Evolutionary conservation across 2,888 invertebrate species (phyloP).

Genomic region (Orthosia cruda): DNA sequence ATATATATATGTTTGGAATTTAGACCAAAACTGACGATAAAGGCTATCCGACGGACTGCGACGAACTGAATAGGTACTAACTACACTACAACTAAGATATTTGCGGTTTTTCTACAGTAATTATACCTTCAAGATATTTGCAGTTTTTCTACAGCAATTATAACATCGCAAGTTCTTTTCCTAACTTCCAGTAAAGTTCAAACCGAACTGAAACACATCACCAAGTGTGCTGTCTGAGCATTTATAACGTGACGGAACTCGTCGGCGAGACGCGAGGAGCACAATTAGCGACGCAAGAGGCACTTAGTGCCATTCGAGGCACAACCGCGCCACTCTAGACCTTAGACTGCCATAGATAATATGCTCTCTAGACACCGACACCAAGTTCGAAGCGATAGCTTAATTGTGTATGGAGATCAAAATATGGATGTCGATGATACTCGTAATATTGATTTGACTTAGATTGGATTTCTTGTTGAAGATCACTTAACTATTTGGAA

Average conservation of each 20-base stretch:
- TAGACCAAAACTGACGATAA: too few relatives aligned
- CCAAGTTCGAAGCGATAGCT: slow-evolving; percentile 57
- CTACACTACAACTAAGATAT: too few relatives aligned
- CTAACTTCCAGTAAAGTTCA: not conserved
- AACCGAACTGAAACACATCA: slow-evolving; percentile 13
- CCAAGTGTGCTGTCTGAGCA: slow-evolving; percentile 39
- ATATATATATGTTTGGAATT: too few relatives aligned
- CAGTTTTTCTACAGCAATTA: slow-evolving; percentile 3
- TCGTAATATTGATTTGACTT: not conserved
- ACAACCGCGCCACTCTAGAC: slow-evolving; percentile 69
- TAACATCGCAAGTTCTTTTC: not conserved
- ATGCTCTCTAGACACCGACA: slow-evolving; percentile 36
- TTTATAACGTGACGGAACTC: slow-evolving; percentile 56
- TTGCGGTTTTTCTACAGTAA: not conserved
- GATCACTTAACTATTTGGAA: not conserved
- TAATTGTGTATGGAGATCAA: slow-evolving; percentile 44
- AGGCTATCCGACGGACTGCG: too few relatives aligned
- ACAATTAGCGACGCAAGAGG: slow-evolving; percentile 84
- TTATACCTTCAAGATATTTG: not conserved
- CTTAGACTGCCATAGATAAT: slow-evolving; percentile 4
- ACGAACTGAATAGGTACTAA: too few relatives aligned
- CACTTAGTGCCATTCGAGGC: slow-evolving; percentile 80
- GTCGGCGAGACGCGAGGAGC: slow-evolving; percentile 60
- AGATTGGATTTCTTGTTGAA: not conserved
- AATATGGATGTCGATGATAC: slow-evolving; percentile 1